A percentile compares a stretch with the other conserved stretches of the same genome.
phyloP scores from a whole-genome alignment of 2,888 invertebrate genomes.

The Mythimna albipuncta region DNA sequence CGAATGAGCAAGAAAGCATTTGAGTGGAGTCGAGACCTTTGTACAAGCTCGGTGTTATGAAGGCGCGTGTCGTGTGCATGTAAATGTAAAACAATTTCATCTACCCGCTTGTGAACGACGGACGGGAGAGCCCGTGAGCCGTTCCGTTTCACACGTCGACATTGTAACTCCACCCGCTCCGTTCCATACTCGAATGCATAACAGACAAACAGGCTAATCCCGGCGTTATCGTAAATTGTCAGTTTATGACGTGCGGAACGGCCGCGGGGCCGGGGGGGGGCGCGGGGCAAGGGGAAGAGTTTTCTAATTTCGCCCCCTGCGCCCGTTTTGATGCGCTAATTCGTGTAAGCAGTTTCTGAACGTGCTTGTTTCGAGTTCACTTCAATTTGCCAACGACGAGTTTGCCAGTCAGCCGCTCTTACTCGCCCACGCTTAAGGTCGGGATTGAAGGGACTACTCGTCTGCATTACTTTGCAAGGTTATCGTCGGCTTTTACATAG shows the following conservation, averaged over 20 bases:
- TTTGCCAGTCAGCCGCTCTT: slow-evolving; percentile 66
- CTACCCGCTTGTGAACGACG: slow-evolving; percentile 61
- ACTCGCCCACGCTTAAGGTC: slow-evolving; percentile 68
- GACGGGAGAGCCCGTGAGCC: slow-evolving; percentile 62
- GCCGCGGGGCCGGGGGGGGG: slow-evolving; percentile 74
- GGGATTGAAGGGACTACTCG: slow-evolving; percentile 56
- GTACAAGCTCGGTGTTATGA: slow-evolving; percentile 69
- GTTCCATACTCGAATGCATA: slow-evolving; percentile 84
- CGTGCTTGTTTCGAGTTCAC: slow-evolving; percentile 89
- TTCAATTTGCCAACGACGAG: slow-evolving; percentile 77
- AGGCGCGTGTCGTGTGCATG: slow-evolving; percentile 75
- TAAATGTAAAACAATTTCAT: slow-evolving; percentile 81
- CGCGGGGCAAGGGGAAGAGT: slow-evolving; percentile 78
- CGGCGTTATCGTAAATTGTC: slow-evolving; percentile 91
- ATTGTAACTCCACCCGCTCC: slow-evolving; percentile 71
- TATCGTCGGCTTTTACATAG: slow-evolving; percentile 88
- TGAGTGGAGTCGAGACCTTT: slow-evolving; percentile 61
- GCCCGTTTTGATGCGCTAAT: slow-evolving; percentile 90
- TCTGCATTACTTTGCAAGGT: slow-evolving; percentile 71
- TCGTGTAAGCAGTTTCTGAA: slow-evolving; percentile 91
- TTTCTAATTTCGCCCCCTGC: slow-evolving; percentile 90
- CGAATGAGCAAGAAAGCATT: slow-evolving; percentile 68
- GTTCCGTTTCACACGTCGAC: slow-evolving; percentile 77
- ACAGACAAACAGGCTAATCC: slow-evolving; percentile 91
- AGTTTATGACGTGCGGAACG: slow-evolving; percentile 91